Conservation (phyloP, 2,797 vertebrate species). For the Holocentrus rufus region DNA sequence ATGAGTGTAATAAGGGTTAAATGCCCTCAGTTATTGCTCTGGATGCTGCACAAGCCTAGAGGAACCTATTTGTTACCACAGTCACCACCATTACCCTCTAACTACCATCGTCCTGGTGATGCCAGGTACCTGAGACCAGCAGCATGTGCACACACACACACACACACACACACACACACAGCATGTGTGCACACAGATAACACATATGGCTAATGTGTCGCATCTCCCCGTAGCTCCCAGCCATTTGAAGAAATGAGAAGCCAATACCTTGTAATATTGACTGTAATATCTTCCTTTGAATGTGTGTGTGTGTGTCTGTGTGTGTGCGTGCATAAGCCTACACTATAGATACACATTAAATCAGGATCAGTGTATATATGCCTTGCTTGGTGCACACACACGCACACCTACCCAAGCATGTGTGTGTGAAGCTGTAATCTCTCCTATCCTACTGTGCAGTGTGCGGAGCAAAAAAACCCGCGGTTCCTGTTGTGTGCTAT, state of each 20-base stretch:
- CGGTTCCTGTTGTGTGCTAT: constrained; percentile 19
- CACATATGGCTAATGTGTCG: constrained; percentile 37
- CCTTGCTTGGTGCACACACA: background rate
- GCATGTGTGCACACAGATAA: constrained; percentile 24
- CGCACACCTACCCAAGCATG: background rate
- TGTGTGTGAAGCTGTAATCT: constrained; percentile 1
- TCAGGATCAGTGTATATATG: too few species aligned
- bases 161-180: constrained; percentile 9
- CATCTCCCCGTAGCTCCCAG: constrained; percentile 37
- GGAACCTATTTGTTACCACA: too few species aligned
- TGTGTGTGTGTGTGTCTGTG: constrained; percentile 20
- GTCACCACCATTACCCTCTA: background rate
- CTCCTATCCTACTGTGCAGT: background rate
- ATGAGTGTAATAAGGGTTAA: too few species aligned
- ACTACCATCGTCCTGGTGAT: background rate
- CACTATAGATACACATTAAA: background rate
- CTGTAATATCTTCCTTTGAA: constrained; percentile 37
- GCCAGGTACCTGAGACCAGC: background rate
- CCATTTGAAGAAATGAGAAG: constrained; percentile 53
- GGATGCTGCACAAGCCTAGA: too few species aligned
- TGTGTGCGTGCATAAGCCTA: background rate
- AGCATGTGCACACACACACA: background rate
- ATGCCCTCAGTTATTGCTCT: too few species aligned
- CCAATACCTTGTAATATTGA: constrained; percentile 53
- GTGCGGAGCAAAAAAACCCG: background rate